These are phyloP conservation scores for Drosophila testacea DNA, from an alignment of 2,888 invertebrate genomes.

Conservation along the genomic window DNA sequence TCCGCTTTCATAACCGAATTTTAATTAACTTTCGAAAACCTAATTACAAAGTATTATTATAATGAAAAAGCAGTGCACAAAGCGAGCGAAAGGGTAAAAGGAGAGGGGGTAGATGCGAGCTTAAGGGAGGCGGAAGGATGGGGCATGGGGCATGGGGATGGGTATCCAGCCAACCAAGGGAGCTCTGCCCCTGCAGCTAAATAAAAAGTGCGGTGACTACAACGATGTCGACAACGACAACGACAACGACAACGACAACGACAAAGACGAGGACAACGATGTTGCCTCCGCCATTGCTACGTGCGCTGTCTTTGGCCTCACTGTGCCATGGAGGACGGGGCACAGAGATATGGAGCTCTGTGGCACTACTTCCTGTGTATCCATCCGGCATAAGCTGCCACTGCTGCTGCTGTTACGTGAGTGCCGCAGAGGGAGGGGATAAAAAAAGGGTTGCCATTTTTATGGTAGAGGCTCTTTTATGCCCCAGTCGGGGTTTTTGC, in stretches of 20 bases:
- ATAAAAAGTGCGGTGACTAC: conserved; percentile 64
- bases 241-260: conserved; percentile 15
- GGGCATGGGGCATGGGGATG: conserved; percentile 22
- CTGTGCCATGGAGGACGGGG: conserved; percentile 18
- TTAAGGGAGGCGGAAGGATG: not conserved
- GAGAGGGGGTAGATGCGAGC: not conserved
- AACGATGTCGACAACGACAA: conserved; percentile 28
- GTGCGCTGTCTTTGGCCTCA: conserved; percentile 66
- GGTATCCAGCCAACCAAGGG: conserved; percentile 41
- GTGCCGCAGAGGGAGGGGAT: conserved; percentile 24
- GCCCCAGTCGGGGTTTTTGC: conserved; percentile 23
- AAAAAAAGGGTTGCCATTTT: conserved; percentile 75
- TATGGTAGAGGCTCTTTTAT: conserved; percentile 61
- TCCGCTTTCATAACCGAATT: conserved; percentile 85
- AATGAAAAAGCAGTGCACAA: conserved; percentile 83
- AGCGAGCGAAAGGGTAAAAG: conserved; percentile 48
- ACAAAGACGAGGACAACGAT: conserved; percentile 27
- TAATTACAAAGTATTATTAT: conserved; percentile 85
- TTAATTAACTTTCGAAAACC: conserved; percentile 85
- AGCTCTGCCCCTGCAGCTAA: conserved; percentile 71
- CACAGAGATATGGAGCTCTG: conserved; percentile 23
- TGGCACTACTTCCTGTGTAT: conserved; percentile 75
- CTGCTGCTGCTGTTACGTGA: conserved; percentile 22
- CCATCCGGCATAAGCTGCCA: conserved; percentile 75
- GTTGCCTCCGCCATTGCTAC: conserved; percentile 63